phyloP scores from a whole-genome alignment of 2,113 vertebrate species.

The Ibidorhyncha struthersii region DNA sequence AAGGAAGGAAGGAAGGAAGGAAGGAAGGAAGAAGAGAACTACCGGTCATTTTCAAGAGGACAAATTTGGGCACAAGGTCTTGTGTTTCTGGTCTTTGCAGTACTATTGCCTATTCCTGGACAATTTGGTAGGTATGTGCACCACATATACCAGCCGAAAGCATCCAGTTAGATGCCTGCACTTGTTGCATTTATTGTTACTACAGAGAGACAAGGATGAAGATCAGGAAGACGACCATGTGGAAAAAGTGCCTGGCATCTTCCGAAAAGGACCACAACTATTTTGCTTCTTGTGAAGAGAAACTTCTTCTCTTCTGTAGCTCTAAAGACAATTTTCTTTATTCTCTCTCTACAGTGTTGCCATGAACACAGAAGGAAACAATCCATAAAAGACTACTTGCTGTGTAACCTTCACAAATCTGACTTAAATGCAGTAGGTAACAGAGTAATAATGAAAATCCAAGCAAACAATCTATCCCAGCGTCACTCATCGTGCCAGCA shows the following conservation, averaged over 20 bases:
- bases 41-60: background rate
- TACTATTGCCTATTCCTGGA: rapidly evolving
- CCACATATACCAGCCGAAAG: rapidly evolving
- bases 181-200: background rate
- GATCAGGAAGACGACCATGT: background rate
- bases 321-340: background rate
- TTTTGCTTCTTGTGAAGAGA: background rate
- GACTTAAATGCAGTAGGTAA: background rate
- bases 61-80: background rate
- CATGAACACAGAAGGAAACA: background rate
- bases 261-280: background rate
- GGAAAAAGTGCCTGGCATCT: background rate
- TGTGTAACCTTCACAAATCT: background rate
- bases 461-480: background rate
- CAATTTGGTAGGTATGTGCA: rapidly evolving
- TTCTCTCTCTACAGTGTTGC: background rate
- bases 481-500: background rate
- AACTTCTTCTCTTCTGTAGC: background rate
- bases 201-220: background rate
- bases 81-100: background rate
- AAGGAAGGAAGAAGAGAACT: background rate
- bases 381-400: background rate
- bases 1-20: background rate
- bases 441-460: background rate
- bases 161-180: background rate